Conservation (phyloP, 2,797 vertebrate genomes). For the Danio kyathit region DNA sequence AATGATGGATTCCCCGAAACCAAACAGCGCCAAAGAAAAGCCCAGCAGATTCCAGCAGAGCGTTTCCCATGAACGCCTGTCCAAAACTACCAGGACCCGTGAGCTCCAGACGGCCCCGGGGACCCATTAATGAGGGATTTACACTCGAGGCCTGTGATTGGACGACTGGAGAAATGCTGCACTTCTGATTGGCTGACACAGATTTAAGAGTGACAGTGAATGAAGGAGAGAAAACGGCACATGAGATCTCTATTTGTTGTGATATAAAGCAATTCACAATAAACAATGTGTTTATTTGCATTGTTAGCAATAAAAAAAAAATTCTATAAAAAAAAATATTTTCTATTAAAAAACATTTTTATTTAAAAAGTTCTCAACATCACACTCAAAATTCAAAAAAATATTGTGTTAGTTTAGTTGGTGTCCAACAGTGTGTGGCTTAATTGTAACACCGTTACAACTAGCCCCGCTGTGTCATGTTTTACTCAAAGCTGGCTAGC, state of each 20-base stretch:
- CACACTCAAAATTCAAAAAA: no score
- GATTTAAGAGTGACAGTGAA: not conserved
- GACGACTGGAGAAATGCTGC: slow-evolving; percentile 2
- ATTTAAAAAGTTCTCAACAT: no score
- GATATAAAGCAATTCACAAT: no score
- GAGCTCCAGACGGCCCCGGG: not conserved
- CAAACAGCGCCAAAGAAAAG: slow-evolving; percentile 14
- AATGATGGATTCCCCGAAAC: slow-evolving; percentile 48
- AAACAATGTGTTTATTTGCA: no score
- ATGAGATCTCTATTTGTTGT: not conserved
- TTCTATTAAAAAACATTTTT: no score
- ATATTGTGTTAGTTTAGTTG: no score
- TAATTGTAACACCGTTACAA: no score
- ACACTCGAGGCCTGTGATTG: slow-evolving; percentile 8
- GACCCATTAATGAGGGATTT: slow-evolving; percentile 42
- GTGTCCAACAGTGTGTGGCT: no score
- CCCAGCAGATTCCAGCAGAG: slow-evolving; percentile 30
- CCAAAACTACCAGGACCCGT: slow-evolving; percentile 9
- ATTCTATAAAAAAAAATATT: no score
- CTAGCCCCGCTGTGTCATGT: no score
- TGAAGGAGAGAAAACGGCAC: not conserved
- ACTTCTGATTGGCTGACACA: not conserved
- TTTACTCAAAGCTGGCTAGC: no score
- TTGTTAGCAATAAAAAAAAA: no score
- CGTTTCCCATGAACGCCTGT: slow-evolving; percentile 41